A percentile compares a stretch with the other conserved stretches of the same genome.
phyloP scores from a whole-genome alignment of 1,140 invertebrate species.

The Drosophila sturtevanti region DNA sequence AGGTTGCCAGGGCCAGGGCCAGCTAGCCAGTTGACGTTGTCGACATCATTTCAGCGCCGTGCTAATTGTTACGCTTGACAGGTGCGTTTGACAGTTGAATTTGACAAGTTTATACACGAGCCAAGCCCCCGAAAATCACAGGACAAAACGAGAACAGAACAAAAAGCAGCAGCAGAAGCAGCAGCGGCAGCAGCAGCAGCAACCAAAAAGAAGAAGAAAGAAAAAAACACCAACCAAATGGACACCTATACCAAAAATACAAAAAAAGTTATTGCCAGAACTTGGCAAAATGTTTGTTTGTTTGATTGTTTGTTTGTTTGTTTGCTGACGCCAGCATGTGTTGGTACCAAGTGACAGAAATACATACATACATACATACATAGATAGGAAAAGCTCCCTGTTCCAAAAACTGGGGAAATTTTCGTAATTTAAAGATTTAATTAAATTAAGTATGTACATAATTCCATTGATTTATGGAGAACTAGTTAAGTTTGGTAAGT shows the following conservation, averaged over 20 bases:
- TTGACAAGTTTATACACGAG: constrained; percentile 65
- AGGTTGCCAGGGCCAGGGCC: constrained; percentile 49
- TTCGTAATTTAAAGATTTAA: not conserved
- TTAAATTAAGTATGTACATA: constrained; percentile 11
- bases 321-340: constrained; percentile 22
- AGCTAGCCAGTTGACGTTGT: constrained; percentile 34
- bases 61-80: constrained; percentile 78
- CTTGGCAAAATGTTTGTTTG: constrained; percentile 36
- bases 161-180: not conserved
- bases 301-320: no score
- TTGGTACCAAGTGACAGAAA: not conserved
- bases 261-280: constrained; percentile 41
- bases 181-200: no score
- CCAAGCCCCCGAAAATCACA: constrained; percentile 31
- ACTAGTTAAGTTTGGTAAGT: no score
- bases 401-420: no score
- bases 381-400: not conserved
- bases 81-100: constrained; percentile 78
- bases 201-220: no score
- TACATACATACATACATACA: no score
- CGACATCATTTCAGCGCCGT: constrained; percentile 40
- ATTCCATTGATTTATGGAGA: not conserved
- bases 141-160: constrained; percentile 8
- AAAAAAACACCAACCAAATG: no score
- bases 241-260: not conserved